phyloP scores from a whole-genome alignment of 2,113 vertebrate genomes.

The Syrmaticus mikado region DNA sequence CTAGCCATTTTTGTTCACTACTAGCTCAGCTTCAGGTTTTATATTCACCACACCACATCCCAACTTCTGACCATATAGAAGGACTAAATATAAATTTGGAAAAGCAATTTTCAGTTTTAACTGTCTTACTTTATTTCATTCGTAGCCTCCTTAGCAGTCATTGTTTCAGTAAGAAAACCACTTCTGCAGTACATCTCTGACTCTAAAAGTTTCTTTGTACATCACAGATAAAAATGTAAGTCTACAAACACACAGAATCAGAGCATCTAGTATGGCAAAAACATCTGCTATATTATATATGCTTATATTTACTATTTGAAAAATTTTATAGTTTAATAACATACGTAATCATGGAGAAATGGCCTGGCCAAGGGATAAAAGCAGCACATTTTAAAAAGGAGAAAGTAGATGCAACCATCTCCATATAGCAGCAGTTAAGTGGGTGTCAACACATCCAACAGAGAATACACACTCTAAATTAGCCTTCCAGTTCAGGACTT shows the following conservation, averaged over 20 bases:
- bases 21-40: not conserved
- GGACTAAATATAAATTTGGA: not conserved
- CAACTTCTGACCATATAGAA: not conserved
- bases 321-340: not conserved
- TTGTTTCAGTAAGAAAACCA: not conserved
- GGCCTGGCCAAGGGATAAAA: not conserved
- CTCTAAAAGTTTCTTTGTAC: not conserved
- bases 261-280: not conserved
- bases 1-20: not conserved
- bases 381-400: not conserved
- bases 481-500: not conserved
- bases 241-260: not conserved
- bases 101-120: not conserved
- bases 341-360: not conserved
- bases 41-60: not conserved
- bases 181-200: not conserved
- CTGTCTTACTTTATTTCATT: not conserved
- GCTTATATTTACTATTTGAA: not conserved
- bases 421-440: not conserved
- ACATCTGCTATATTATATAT: not conserved
- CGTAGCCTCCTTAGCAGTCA: not conserved
- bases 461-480: not conserved
- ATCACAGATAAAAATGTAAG: not conserved
- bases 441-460: not conserved
- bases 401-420: not conserved